Percentiles rank a stretch among this genome's conserved stretches.
Evolutionary conservation across 2,113 vertebrate genomes (phyloP).

Genomic region (Anolis carolinensis): DNA sequence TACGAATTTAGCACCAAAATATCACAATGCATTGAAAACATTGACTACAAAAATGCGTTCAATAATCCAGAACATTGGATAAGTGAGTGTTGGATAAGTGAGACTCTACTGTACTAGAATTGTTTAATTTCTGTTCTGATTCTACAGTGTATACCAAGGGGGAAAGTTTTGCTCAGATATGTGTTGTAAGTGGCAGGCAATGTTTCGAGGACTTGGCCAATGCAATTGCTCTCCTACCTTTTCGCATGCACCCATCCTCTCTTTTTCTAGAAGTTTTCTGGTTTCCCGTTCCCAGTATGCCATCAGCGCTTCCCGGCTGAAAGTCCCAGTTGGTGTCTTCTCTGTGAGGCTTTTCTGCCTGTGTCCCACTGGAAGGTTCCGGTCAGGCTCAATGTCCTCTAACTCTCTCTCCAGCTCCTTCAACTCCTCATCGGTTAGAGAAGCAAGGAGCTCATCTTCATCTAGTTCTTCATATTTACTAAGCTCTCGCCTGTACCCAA

Average conservation of each 20-base stretch:
- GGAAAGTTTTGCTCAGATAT: background rate
- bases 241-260: slow-evolving; percentile 77
- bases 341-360: slow-evolving; percentile 94
- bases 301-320: slow-evolving; percentile 92
- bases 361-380: slow-evolving; percentile 88
- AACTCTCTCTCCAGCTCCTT: slow-evolving; percentile 94
- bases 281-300: slow-evolving; percentile 98
- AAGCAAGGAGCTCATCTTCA: slow-evolving; percentile 95
- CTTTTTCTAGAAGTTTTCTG: slow-evolving; percentile 88
- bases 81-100: too few species aligned
- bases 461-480: slow-evolving; percentile 98
- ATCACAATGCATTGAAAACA: too few species aligned
- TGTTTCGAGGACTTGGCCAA: background rate
- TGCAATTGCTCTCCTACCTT: slow-evolving; percentile 71
- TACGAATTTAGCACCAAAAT: too few species aligned
- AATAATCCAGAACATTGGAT: too few species aligned
- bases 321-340: slow-evolving; percentile 93
- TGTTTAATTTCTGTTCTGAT: background rate
- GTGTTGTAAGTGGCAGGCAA: background rate
- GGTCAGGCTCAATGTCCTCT: slow-evolving; percentile 91
- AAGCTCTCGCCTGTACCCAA: slow-evolving; percentile 94
- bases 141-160: background rate
- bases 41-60: too few species aligned
- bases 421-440: slow-evolving; percentile 91
- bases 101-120: too few species aligned